Evolutionary conservation across 2,797 vertebrate genomes (phyloP), one percentile per base, ranked within the genome.

Genomic region (Melanotaenia nigrans): DNA sequence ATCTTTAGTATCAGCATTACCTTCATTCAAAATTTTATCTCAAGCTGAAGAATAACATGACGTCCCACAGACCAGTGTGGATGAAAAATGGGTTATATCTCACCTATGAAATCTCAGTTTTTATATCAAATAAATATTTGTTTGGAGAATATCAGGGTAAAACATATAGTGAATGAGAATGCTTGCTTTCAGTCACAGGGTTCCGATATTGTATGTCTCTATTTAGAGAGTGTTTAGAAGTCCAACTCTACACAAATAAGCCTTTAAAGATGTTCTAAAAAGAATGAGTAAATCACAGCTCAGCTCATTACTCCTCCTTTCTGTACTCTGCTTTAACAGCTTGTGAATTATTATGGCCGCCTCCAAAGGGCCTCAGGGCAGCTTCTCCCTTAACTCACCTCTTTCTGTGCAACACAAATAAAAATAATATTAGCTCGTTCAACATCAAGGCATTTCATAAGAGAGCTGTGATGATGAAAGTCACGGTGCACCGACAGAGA

Each of bases 371-470:
- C 67, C 53, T 71, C 18, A 10, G 35, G 53, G 8, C 77, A 64
- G 63, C 62, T 47, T 35, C 42, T 81, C 45, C 3, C 20, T 60
- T 35, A 53, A 20, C 61, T 8, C 10, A 45, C 16, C 36, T 71
- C 51, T 66, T 56, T 42, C 70, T 65, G 45, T 68, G 67, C 49
- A 58, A 81, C 56, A 42, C 16, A 0, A 16, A 64, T 74, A 71
- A 40, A 73, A 77, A 81, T 56, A 78, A 76, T 59, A 65, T 25
- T 45, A 25, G 30, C 18, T 45, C 25, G 30, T 69, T 74, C 82
- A 92, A 92, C 90, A 91, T 92, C 85, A 87, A 69, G 2, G 81
- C 75, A 61, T 62, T 68, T 68, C 32, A 82, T 64, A 65, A 73
- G 62, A 82, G 49, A 64, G 68, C 70, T 84, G 61, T 74, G 78